Base-by-base conservation (phyloP, 2,888 invertebrate genomes). In the Chrysina gloriosa region DNA sequence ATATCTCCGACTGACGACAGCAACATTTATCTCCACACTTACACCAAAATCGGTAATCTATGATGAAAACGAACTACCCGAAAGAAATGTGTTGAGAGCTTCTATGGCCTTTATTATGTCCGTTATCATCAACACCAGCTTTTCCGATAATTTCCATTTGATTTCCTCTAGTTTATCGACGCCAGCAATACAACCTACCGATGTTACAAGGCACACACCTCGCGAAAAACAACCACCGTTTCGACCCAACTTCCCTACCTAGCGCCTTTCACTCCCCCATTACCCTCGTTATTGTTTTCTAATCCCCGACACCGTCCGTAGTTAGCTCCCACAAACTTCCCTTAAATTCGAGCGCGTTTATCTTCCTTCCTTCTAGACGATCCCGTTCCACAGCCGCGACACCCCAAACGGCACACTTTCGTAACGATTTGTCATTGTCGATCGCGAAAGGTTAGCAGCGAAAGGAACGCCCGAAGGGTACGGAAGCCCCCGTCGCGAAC, bases 371-470 rank as follows among this genome's bases (percentile, higher is more conserved):
- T n/a, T 19, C 21, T 11, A n/a, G 1, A 36, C n/a, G 36, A 2
- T 36, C 7, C 36, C 14, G 14, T n/a, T 36, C 14, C 14, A 36
- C 4, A 0, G 3, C 14, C n/a, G n/a, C 4, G 4, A 1, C 9
- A 14, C 2, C 11, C 36, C 14, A 36, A 14, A 1, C n/a, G 4
- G 36, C 25, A 25, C 48, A 25, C 23, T 25, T 21, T 23, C 23
- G 48, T 25, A 48, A 48, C 50, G 48, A 64, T 64, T 34, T 50
- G 34, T 64, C 64, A 64, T 48, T 50, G 64, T 64, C 64, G 48
- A 25, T 48, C 23, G 64, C 31, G 48, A 39, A 34, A n/a, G 2
- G 7, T 3, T 23, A 16, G 11, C 23, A 23, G 64, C 19, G 63
- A 31, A 31, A 36, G n/a, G n/a, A n/a, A 36, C 1, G 36, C 36